Percentiles rank a stretch among this genome's conserved stretches.
phyloP scores from a whole-genome alignment of 2,797 vertebrate genomes.

The Anguilla pacifica region DNA sequence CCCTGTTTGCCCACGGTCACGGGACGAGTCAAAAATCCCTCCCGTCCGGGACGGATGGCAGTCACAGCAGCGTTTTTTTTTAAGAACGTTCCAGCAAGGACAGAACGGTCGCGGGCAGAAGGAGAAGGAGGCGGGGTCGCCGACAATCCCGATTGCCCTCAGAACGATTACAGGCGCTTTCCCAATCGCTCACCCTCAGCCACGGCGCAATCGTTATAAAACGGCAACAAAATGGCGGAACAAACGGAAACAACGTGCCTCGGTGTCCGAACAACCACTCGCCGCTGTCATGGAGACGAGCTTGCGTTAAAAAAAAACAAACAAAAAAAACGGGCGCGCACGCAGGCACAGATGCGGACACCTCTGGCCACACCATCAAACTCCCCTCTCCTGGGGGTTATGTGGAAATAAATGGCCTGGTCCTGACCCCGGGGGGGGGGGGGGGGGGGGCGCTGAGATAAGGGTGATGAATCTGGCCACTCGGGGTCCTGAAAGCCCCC shows the following conservation, averaged over 20 bases:
- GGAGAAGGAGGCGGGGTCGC: not conserved
- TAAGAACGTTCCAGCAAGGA: not conserved
- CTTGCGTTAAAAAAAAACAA: not conserved
- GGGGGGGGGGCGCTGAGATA: slow-evolving; percentile 20
- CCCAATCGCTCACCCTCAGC: not conserved
- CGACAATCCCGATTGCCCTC: not conserved
- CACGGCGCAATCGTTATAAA: not conserved
- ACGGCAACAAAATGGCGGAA: not conserved
- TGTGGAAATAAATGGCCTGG: slow-evolving; percentile 23
- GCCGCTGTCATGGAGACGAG: not conserved
- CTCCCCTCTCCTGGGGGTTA: not conserved
- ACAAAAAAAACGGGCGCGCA: not conserved
- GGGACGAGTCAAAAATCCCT: slow-evolving; percentile 27
- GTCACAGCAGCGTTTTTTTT: not conserved
- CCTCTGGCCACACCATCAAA: not conserved
- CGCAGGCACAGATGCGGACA: not conserved
- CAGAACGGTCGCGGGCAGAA: not conserved
- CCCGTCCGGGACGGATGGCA: slow-evolving; percentile 28
- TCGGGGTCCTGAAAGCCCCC: slow-evolving; percentile 53
- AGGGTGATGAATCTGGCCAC: slow-evolving; percentile 59
- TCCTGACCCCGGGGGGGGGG: slow-evolving; percentile 31
- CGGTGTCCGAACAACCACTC: not conserved
- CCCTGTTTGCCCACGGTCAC: slow-evolving; percentile 36
- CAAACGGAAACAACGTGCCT: not conserved
- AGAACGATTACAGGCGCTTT: not conserved